Base-by-base conservation (phyloP, 2,113 vertebrate species). In the Lucifuga dentata region DNA sequence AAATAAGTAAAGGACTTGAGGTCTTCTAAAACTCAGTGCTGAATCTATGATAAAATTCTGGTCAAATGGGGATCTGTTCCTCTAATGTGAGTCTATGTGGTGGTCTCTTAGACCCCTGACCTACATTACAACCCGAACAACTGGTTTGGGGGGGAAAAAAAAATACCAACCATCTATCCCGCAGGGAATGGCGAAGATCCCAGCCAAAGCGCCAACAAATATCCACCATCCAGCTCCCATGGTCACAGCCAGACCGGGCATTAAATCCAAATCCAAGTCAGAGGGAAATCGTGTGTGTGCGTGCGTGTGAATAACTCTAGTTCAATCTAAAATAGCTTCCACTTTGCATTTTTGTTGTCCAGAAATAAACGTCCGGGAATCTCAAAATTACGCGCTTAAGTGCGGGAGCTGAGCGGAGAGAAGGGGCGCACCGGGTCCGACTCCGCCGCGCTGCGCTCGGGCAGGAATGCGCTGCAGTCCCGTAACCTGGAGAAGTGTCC, bases 111-210 rank as follows among this genome's bases (percentile, higher is more conserved):
- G 61, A 59, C 39, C 45, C 49, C 59, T 77, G 86, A 84, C 81
- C 80, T 38, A 80, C 63, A 67, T 68, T 56, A 53, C 60, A 48
- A 44, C 15, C 35, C 1, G n/a, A 21, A 62, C 63, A 78, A 73
- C 50, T 51, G 56, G 4, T 26, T 36, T 16, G 21, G 53, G 40
- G 2, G 43, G 48, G 24, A 61, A 12, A 59, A 2, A 75, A 20
- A 76, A 71, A 70, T 51, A 90, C 94, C 83, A 57, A 95, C 95
- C 95, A 86, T 93, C 73, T 12, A 78, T 78, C 73, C 13, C 83
- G 3, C 6, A 43, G 68, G 88, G 76, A 70, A 61, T 32, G 2
- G 46, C 9, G 57, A 91, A 73, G 16, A 91, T 81, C 77, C 69
- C 89, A 32, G 68, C 75, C 83, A 90, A 53, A 19, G 76, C 69